Conservation (phyloP, 2,113 vertebrate species). For the Silurus meridionalis region DNA sequence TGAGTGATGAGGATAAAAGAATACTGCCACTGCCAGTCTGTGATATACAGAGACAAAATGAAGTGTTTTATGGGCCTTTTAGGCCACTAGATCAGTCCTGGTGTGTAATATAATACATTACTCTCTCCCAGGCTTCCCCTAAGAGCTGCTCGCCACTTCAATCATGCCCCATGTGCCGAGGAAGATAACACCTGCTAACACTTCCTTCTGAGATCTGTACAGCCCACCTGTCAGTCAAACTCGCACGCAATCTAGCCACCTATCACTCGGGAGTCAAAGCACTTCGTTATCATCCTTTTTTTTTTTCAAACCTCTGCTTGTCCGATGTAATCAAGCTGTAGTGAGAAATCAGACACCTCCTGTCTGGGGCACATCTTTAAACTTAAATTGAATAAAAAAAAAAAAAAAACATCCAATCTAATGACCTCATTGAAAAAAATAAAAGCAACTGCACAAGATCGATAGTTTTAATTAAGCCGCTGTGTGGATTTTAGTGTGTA, state of each 20-base stretch:
- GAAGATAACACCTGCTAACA: slow-evolving; percentile 54
- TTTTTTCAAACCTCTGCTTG: slow-evolving; percentile 13
- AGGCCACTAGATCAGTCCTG: slow-evolving; percentile 58
- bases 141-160: slow-evolving; percentile 65
- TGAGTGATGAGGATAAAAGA: slow-evolving; percentile 5
- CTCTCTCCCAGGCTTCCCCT: slow-evolving; percentile 57
- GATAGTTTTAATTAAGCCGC: slow-evolving; percentile 57
- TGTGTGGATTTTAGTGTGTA: background rate
- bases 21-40: slow-evolving; percentile 37
- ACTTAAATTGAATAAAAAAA: background rate
- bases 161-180: slow-evolving; percentile 58
- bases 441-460: slow-evolving; percentile 24
- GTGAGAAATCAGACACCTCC: slow-evolving; percentile 24
- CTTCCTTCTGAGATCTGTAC: slow-evolving; percentile 32
- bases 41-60: slow-evolving; percentile 59
- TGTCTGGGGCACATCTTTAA: background rate
- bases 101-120: slow-evolving; percentile 64
- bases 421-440: slow-evolving; percentile 34
- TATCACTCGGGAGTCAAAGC: slow-evolving; percentile 53
- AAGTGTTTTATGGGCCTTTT: slow-evolving; percentile 64
- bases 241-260: slow-evolving; percentile 52
- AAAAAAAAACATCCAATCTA: background rate
- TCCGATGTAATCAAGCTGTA: slow-evolving; percentile 12
- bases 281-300: background rate
- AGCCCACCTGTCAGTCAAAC: slow-evolving; percentile 59